phyloP scores from a whole-genome alignment of 2,113 vertebrate genomes.

The Gopherus evgoodei region DNA sequence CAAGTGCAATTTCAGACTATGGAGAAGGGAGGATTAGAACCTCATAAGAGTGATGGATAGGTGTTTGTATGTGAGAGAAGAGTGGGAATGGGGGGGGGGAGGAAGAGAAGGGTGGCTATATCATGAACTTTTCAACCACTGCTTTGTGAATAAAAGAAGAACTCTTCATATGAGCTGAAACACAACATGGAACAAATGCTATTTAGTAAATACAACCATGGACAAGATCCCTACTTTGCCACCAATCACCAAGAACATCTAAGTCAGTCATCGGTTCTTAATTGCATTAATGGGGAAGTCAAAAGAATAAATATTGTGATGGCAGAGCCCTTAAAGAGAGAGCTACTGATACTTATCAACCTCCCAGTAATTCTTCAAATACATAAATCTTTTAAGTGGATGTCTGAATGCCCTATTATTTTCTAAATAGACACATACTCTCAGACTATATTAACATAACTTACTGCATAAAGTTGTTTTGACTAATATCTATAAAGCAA shows the following conservation, averaged over 20 bases:
- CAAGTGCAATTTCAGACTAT: neutral
- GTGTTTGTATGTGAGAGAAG: neutral
- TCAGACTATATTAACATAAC: neutral
- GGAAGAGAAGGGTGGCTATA: conserved; percentile 31
- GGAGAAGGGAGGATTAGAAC: conserved; percentile 10
- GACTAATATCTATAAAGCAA: neutral
- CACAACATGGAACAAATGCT: neutral
- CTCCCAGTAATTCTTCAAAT: neutral
- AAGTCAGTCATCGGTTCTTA: neutral
- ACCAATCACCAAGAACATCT: neutral
- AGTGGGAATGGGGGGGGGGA: neutral
- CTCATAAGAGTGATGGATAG: conserved; percentile 25
- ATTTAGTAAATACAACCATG: neutral
- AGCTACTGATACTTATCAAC: neutral
- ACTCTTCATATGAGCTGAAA: conserved; percentile 31
- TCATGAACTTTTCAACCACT: conserved; percentile 23
- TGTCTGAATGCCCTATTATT: neutral
- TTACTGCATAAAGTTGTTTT: neutral
- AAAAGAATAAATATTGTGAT: neutral
- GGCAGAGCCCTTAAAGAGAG: neutral
- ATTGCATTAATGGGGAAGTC: neutral
- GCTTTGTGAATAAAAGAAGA: conserved; percentile 47
- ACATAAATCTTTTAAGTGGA: neutral
- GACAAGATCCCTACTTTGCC: neutral
- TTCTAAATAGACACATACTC: fast-evolving